Conservation (phyloP, 2,113 vertebrate genomes). For the Meleagris gallopavo region DNA sequence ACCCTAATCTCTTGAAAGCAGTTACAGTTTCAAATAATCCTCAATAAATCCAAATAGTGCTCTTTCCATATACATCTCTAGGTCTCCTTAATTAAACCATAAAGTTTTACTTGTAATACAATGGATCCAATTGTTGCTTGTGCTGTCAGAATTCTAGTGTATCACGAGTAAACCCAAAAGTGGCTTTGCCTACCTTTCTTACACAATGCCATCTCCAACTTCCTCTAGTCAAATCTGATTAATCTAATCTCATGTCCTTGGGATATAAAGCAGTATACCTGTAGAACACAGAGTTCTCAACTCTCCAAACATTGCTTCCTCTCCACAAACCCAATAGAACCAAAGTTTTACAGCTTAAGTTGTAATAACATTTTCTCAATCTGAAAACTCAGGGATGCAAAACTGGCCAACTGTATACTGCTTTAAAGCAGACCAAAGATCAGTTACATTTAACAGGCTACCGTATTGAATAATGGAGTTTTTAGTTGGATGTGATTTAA, state of each 20-base stretch:
- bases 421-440: not conserved
- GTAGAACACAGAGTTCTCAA: not conserved
- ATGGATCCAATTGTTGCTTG: not conserved
- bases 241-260: not conserved
- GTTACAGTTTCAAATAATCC: conserved; percentile 64
- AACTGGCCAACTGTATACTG: not conserved
- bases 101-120: not conserved
- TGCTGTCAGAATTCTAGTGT: not conserved
- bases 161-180: not conserved
- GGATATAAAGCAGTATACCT: not conserved
- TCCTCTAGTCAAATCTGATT: not conserved
- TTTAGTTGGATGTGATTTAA: not conserved
- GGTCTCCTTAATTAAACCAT: not conserved
- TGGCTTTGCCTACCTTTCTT: not conserved
- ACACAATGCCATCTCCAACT: not conserved
- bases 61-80: conserved; percentile 16
- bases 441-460: not conserved
- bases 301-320: not conserved
- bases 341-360: not conserved
- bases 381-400: not conserved
- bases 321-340: too few relatives aligned
- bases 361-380: not conserved
- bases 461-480: not conserved
- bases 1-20: conserved; percentile 65
- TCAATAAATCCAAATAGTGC: conserved; percentile 33